Evolutionary conservation across 2,113 vertebrate species (phyloP).

Genomic region (Pedetes capensis): DNA sequence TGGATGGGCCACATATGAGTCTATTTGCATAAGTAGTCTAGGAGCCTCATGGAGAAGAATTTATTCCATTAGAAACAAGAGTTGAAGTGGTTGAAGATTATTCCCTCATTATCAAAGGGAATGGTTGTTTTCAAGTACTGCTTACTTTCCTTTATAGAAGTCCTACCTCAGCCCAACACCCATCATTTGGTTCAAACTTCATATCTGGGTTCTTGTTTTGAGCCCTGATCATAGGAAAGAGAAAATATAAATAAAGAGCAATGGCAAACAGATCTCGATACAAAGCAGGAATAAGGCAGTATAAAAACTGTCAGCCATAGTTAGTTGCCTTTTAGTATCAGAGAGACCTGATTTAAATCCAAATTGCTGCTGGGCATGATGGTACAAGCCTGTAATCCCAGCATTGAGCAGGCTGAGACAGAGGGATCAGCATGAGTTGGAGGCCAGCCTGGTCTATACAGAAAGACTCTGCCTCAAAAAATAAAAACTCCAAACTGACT

Average conservation of each 20-base stretch:
- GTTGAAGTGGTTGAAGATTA: neutral
- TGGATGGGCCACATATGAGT: neutral
- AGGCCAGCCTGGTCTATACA: no score
- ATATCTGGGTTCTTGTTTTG: neutral
- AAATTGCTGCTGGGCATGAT: no score
- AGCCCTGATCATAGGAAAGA: neutral
- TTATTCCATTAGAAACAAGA: neutral
- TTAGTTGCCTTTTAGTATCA: neutral
- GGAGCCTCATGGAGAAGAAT: neutral
- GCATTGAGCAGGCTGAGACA: no score
- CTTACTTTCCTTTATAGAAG: neutral
- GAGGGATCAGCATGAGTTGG: no score
- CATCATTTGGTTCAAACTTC: neutral
- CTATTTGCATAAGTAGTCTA: neutral
- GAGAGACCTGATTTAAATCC: neutral
- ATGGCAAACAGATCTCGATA: neutral
- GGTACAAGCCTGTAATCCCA: no score
- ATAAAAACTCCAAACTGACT: no score
- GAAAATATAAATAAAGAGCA: neutral
- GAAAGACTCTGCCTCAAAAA: no score
- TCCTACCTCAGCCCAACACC: neutral
- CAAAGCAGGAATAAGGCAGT: neutral
- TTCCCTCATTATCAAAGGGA: neutral
- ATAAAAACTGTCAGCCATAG: neutral
- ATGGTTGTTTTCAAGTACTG: neutral